phyloP scores from a whole-genome alignment of 1,140 invertebrate genomes.

The Eriosoma lanigerum region DNA sequence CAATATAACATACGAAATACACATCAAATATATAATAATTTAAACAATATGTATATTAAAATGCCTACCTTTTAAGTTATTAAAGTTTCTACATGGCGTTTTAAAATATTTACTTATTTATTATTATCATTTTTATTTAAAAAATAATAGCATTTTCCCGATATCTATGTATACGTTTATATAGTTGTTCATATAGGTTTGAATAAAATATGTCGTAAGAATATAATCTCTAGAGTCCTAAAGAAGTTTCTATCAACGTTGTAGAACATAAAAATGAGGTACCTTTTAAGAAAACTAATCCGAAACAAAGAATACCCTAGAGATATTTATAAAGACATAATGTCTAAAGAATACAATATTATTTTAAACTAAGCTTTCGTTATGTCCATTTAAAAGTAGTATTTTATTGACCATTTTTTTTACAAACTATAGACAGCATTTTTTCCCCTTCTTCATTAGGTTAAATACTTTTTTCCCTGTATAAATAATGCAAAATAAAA shows the following conservation, averaged over 20 bases:
- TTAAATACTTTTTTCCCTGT: no score
- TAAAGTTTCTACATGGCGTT: no score
- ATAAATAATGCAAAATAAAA: no score
- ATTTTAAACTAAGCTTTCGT: not conserved
- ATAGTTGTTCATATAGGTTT: not conserved
- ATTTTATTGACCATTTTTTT: not conserved
- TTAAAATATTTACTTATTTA: no score
- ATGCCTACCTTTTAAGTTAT: no score
- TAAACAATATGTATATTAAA: no score
- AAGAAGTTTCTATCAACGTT: not conserved
- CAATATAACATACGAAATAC: no score
- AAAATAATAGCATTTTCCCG: no score
- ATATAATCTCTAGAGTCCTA: not conserved
- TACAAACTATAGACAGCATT: not conserved
- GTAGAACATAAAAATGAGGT: not conserved
- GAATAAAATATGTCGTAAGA: constrained; percentile 14
- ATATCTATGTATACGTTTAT: no score
- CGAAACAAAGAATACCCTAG: not conserved
- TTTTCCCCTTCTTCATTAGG: not conserved
- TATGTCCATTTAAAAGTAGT: not conserved
- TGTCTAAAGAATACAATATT: not conserved
- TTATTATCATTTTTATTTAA: no score
- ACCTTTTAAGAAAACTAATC: not conserved
- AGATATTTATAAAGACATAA: not conserved
- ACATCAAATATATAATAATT: no score